phyloP scores from a whole-genome alignment of 2,888 invertebrate genomes.

The Agrochola circellaris region DNA sequence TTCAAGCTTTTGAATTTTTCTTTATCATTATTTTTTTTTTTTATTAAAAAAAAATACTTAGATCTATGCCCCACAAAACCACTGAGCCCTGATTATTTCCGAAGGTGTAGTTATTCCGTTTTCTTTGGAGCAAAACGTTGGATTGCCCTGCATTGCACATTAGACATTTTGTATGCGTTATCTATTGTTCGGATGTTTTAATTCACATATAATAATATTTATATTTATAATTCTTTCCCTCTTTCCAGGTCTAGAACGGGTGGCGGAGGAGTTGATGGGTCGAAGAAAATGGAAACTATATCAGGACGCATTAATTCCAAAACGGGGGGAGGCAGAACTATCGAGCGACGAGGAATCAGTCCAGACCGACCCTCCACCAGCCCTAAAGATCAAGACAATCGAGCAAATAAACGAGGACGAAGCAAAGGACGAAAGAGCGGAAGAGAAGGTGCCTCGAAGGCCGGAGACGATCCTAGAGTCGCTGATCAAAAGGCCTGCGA shows the following conservation, averaged over 20 bases:
- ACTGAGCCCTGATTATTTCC: background rate
- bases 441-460: conserved; percentile 73
- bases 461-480: conserved; percentile 90
- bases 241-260: conserved; percentile 97
- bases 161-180: background rate
- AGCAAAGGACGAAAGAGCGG: conserved; percentile 72
- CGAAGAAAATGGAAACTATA: conserved; percentile 98
- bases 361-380: conserved; percentile 88
- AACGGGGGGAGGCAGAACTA: conserved; percentile 83
- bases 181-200: background rate
- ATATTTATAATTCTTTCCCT: conserved; percentile 11
- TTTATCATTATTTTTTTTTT: background rate
- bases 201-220: no score
- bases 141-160: background rate
- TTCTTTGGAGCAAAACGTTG: background rate
- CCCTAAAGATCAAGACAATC: conserved; percentile 89
- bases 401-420: conserved; percentile 89
- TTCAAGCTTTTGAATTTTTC: no score
- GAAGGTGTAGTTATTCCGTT: background rate
- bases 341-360: conserved; percentile 88
- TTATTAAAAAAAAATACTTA: no score
- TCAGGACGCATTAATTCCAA: conserved; percentile 93
- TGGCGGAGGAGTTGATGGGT: conserved; percentile 99
- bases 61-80: background rate
- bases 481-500: conserved; percentile 87